Evolutionary conservation across 53 echinoderm and acorn worm species (phyloP).

Genomic region (Holothuria scabra): DNA sequence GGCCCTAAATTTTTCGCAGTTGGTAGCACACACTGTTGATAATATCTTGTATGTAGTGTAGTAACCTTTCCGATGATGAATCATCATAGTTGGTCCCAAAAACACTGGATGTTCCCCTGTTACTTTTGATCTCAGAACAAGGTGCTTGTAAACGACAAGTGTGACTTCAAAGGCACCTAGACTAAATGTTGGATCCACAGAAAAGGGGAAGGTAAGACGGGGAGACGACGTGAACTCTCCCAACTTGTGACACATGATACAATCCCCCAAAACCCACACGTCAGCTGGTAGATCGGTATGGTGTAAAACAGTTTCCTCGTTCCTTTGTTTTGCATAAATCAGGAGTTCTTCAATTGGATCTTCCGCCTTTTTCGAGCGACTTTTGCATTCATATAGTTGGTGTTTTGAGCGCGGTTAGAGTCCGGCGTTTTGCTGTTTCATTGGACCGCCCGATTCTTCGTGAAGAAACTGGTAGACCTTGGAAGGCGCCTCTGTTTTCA

Average conservation of each 20-base stretch:
- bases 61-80: conserved; percentile 35
- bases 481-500: neutral
- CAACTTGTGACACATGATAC: conserved; percentile 1
- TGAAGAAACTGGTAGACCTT: neutral
- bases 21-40: neutral
- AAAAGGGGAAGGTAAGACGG: conserved; percentile 6
- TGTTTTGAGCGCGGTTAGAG: conserved; percentile 19
- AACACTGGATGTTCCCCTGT: conserved; percentile 12
- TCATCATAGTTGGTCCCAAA: conserved; percentile 36
- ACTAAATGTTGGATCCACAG: conserved; percentile 47
- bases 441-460: conserved; percentile 1
- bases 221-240: neutral
- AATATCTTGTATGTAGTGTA: neutral
- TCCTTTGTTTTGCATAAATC: conserved; percentile 32
- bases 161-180: conserved; percentile 46
- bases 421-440: conserved; percentile 6
- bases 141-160: conserved; percentile 35
- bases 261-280: conserved; percentile 28
- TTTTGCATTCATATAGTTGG: conserved; percentile 6
- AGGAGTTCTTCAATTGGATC: conserved; percentile 35
- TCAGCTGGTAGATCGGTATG: conserved; percentile 39
- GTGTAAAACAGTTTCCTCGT: conserved; percentile 11
- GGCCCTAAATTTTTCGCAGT: neutral
- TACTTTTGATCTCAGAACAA: conserved; percentile 25
- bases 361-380: neutral